Evolutionary conservation across 1,140 invertebrate genomes (phyloP).

Genomic region (Laupala kohalensis): DNA sequence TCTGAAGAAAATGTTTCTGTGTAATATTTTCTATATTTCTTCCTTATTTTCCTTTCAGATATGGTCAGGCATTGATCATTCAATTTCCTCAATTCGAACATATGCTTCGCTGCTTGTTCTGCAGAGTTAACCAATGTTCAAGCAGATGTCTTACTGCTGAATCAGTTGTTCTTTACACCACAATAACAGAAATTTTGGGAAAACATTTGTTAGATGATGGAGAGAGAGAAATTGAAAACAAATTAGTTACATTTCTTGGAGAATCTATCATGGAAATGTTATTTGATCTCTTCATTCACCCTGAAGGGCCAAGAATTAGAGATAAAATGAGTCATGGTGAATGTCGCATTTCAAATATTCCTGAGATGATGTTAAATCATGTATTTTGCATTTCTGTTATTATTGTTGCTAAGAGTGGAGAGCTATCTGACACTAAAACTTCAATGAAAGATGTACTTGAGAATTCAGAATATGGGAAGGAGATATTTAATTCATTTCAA

Average conservation of each 20-base stretch:
- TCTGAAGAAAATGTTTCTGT: not conserved
- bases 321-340: constrained; percentile 17
- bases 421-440: not conserved
- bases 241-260: constrained; percentile 2
- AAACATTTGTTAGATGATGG: constrained; percentile 1
- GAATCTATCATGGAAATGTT: constrained; percentile 13
- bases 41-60: constrained; percentile 8
- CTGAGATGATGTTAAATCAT: constrained; percentile 4
- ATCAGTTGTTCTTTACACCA: constrained; percentile 16
- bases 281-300: constrained; percentile 11
- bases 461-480: not conserved
- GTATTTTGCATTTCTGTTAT: constrained; percentile 1
- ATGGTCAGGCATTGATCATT: constrained; percentile 12
- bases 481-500: not conserved
- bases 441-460: not conserved
- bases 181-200: constrained; percentile 16
- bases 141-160: constrained; percentile 14
- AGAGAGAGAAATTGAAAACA: not conserved
- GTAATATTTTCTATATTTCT: constrained; percentile 4
- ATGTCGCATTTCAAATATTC: constrained; percentile 7
- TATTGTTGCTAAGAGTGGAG: not conserved
- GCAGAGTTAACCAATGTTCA: constrained; percentile 13
- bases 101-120: constrained; percentile 11
- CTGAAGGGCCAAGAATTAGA: constrained; percentile 12
- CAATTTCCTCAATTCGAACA: constrained; percentile 15